Conservation (phyloP, 2,113 vertebrate genomes). For the Aldabrachelys gigantea region DNA sequence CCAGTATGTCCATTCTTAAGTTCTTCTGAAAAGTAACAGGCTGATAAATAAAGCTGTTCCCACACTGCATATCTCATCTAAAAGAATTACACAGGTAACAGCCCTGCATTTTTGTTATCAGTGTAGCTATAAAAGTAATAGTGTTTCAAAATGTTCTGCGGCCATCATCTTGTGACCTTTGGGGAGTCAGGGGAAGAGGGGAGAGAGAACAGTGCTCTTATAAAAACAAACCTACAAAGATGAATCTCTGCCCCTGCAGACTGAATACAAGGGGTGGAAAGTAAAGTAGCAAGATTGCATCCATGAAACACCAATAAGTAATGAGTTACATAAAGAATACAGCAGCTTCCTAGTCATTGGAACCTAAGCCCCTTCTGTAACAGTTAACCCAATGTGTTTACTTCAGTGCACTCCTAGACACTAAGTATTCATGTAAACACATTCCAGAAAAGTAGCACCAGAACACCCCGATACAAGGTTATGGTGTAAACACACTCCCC, state of each 20-base stretch:
- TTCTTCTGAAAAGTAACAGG: neutral
- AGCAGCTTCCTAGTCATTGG: neutral
- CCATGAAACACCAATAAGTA: accelerated
- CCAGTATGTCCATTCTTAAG: neutral
- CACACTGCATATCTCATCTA: conserved; percentile 5
- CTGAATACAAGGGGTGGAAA: accelerated
- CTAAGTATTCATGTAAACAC: no score
- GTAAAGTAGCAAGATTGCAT: accelerated
- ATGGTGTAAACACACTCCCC: no score
- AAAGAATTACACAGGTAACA: neutral
- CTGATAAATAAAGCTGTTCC: conserved; percentile 27
- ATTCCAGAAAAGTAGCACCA: no score
- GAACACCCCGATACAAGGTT: no score
- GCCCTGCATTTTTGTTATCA: neutral
- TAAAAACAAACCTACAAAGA: neutral
- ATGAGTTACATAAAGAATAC: neutral
- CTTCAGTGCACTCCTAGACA: neutral
- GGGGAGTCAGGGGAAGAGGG: neutral
- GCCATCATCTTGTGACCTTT: neutral
- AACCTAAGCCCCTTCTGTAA: neutral
- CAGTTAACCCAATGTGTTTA: conserved; percentile 21
- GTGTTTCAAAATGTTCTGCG: conserved; percentile 1
- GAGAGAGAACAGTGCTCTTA: conserved; percentile 3
- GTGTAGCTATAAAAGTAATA: neutral
- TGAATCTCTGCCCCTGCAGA: neutral